A percentile compares a stretch with the other conserved stretches of the same genome.
These are phyloP conservation scores for Steatocranus sp. DNA, from an alignment of 2,797 vertebrate species.

Conservation along the genomic window DNA sequence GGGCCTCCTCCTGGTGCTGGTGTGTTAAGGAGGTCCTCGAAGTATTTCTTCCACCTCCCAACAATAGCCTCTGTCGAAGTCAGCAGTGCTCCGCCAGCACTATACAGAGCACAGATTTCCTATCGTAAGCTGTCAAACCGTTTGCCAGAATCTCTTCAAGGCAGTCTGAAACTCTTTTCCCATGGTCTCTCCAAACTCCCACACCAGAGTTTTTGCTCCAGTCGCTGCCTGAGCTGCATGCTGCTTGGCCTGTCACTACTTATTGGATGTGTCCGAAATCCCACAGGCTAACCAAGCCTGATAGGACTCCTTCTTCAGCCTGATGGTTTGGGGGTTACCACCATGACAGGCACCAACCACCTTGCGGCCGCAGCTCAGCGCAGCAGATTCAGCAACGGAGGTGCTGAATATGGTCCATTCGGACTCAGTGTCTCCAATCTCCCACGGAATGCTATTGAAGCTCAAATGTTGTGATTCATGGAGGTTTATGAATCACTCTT, in stretches of 20 bases:
- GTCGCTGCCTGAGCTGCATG: fast-evolving
- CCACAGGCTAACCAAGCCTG: not conserved
- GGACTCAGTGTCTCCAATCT: not conserved
- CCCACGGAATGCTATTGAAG: not conserved
- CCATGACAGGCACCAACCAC: not conserved
- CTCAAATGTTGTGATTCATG: not conserved
- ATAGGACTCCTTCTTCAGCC: not conserved
- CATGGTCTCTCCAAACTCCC: not conserved
- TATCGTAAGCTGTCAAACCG: fast-evolving
- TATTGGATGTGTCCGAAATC: not conserved
- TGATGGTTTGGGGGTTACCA: not conserved
- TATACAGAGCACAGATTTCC: not conserved
- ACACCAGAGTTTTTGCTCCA: not conserved
- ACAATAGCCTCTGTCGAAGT: not conserved
- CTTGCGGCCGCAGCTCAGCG: not conserved
- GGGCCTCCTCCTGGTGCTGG: not conserved
- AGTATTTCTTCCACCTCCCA: not conserved
- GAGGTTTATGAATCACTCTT: not conserved
- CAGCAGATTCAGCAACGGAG: not conserved
- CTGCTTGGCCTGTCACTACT: not conserved
- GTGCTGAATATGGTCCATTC: not conserved
- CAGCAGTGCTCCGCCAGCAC: not conserved
- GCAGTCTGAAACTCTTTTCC: not conserved
- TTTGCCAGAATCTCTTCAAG: not conserved
- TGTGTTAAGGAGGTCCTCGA: not conserved